Conservation (phyloP, 2,888 invertebrate genomes). For the Epinotia demarniana region DNA sequence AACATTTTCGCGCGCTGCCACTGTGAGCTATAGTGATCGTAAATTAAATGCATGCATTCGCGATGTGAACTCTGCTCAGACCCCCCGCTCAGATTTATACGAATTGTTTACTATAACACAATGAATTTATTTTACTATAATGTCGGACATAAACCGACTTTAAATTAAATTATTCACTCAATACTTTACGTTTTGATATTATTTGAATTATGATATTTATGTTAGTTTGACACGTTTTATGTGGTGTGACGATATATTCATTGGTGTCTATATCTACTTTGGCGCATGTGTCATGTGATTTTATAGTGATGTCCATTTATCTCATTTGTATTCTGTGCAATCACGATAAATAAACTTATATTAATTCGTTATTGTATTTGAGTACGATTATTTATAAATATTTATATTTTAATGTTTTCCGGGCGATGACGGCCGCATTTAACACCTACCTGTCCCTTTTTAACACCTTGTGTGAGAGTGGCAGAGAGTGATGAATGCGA, state of each 20-base stretch:
- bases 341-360: constrained; percentile 24
- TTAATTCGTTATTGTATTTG: constrained; percentile 22
- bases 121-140: constrained; percentile 28
- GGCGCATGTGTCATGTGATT: constrained; percentile 42
- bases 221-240: constrained; percentile 16
- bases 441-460: neutral
- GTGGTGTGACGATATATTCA: constrained; percentile 35
- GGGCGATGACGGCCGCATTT: neutral
- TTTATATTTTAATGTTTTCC: neutral
- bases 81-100: constrained; percentile 33
- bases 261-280: constrained; percentile 26
- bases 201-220: constrained; percentile 16
- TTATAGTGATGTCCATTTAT: constrained; percentile 34
- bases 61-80: constrained; percentile 25
- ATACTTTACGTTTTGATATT: constrained; percentile 38
- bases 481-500: neutral
- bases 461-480: neutral
- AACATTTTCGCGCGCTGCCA: too few species aligned
- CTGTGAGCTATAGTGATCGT: neutral
- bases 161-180: constrained; percentile 20
- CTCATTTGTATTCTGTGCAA: constrained; percentile 39
- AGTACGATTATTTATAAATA: constrained; percentile 31
- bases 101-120: constrained; percentile 24
- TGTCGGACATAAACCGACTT: constrained; percentile 33
- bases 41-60: constrained; percentile 30